Conservation (phyloP, 2,797 vertebrate genomes). For the Silurus aristotelis region DNA sequence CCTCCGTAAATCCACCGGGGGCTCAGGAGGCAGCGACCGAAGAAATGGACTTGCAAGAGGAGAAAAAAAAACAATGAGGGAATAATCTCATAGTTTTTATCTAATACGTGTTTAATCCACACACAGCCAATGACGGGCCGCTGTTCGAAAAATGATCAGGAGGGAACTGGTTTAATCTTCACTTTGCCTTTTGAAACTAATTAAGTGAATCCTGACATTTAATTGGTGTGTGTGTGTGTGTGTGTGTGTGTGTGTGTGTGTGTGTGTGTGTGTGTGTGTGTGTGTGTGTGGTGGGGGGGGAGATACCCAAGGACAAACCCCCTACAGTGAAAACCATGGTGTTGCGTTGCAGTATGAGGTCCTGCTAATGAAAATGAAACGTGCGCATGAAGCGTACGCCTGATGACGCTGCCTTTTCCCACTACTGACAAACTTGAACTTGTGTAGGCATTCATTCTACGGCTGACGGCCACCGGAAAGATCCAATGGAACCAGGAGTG, state of each 20-base stretch:
- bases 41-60: constrained; percentile 56
- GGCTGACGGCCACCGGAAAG: constrained; percentile 31
- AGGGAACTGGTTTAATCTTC: constrained; percentile 49
- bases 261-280: constrained; percentile 25
- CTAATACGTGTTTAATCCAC: constrained; percentile 60
- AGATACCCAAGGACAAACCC: constrained; percentile 26
- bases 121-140: constrained; percentile 38
- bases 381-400: constrained; percentile 34
- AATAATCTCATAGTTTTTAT: constrained; percentile 59
- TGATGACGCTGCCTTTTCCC: constrained; percentile 3
- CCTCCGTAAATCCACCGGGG: constrained; percentile 51
- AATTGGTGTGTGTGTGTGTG: constrained; percentile 30
- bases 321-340: constrained; percentile 1
- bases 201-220: constrained; percentile 51
- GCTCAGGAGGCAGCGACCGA: constrained; percentile 47
- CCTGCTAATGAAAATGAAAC: constrained; percentile 32
- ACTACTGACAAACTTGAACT: constrained; percentile 20
- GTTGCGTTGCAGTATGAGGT: constrained; percentile 27
- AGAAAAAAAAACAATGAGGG: neutral
- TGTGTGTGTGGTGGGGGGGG: neutral
- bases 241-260: constrained; percentile 26
- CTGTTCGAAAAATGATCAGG: constrained; percentile 49
- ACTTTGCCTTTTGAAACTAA: constrained; percentile 52
- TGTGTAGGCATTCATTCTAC: constrained; percentile 19
- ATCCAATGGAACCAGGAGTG: constrained; percentile 15